phyloP scores from a whole-genome alignment of 1,140 invertebrate species.

The fruit fly (Drosophila melanogaster) region DNA sequence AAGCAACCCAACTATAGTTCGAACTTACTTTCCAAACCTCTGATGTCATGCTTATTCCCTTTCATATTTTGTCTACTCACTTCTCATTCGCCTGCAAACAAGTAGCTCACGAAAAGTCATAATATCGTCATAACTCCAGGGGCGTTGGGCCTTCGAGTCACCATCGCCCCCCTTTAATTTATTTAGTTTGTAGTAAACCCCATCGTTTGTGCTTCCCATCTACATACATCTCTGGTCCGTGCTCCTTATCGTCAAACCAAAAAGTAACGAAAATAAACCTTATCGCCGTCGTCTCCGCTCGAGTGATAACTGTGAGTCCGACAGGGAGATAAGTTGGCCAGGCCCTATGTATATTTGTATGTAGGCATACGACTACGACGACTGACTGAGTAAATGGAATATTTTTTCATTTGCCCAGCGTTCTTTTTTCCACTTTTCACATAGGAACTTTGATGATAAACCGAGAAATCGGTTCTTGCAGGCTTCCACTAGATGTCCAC shows the following conservation, averaged over 20 bases:
- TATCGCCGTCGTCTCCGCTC: constrained; percentile 57
- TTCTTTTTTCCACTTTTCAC: constrained; percentile 2
- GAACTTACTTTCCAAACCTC: constrained; percentile 18
- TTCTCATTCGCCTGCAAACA: constrained; percentile 17
- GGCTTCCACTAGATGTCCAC: neutral
- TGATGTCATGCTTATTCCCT: constrained; percentile 28
- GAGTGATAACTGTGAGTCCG: constrained; percentile 59
- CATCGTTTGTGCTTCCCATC: neutral
- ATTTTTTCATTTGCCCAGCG: constrained; percentile 13
- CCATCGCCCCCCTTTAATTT: constrained; percentile 6
- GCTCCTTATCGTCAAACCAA: constrained; percentile 50
- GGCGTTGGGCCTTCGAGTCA: neutral
- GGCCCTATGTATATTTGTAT: constrained; percentile 12
- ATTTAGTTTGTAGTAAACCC: constrained; percentile 8
- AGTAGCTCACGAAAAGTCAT: constrained; percentile 24
- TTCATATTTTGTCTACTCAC: constrained; percentile 4
- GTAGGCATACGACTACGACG: constrained; percentile 12
- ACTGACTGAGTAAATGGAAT: constrained; percentile 46
- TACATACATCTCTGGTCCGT: constrained; percentile 17
- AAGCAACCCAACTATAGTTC: constrained; percentile 1
- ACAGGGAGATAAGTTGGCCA: constrained; percentile 65
- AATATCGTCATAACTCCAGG: constrained; percentile 2
- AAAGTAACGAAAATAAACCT: constrained; percentile 58
- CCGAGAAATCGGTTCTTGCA: constrained; percentile 9
- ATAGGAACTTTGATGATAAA: constrained; percentile 36